phyloP scores from a whole-genome alignment of 2,113 vertebrate genomes.

The Microtus richardsoni region DNA sequence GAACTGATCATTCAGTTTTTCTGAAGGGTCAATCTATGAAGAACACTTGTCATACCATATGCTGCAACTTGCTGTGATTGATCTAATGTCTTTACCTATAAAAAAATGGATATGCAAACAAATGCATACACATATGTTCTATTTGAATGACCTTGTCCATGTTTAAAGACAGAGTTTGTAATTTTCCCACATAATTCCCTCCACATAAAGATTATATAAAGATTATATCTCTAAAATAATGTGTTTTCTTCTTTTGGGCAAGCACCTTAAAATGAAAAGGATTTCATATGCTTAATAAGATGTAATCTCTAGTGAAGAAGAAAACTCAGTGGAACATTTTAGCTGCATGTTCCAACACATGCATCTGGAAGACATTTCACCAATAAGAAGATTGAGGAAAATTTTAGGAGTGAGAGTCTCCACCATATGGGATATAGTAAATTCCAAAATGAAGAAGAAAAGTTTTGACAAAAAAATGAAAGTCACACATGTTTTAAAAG shows the following conservation, averaged over 20 bases:
- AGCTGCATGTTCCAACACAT: slow-evolving; percentile 7
- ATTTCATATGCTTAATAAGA: slow-evolving; percentile 35
- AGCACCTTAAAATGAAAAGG: not conserved
- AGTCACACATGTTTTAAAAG: slow-evolving; percentile 8
- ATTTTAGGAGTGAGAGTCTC: slow-evolving; percentile 20
- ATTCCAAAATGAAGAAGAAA: slow-evolving; percentile 14
- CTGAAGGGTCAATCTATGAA: not conserved
- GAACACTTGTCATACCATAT: not conserved
- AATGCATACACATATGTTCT: not conserved
- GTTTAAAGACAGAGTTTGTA: not conserved
- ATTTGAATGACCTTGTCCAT: not conserved
- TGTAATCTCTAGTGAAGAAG: slow-evolving; percentile 13
- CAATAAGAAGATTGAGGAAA: slow-evolving; percentile 26
- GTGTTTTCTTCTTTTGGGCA: slow-evolving; percentile 14
- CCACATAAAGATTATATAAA: slow-evolving; percentile 27
- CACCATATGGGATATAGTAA: slow-evolving; percentile 31
- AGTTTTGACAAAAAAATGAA: not conserved
- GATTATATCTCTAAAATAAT: slow-evolving; percentile 6
- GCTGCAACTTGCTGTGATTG: not conserved
- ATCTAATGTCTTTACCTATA: not conserved
- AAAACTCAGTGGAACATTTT: slow-evolving; percentile 53
- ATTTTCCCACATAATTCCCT: slow-evolving; percentile 11
- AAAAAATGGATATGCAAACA: not conserved
- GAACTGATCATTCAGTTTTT: not conserved
- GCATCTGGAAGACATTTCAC: slow-evolving; percentile 19